These are phyloP conservation scores for Dicyema japonicum DNA, from an alignment of 1,140 invertebrate genomes.

Conservation along the genomic window DNA sequence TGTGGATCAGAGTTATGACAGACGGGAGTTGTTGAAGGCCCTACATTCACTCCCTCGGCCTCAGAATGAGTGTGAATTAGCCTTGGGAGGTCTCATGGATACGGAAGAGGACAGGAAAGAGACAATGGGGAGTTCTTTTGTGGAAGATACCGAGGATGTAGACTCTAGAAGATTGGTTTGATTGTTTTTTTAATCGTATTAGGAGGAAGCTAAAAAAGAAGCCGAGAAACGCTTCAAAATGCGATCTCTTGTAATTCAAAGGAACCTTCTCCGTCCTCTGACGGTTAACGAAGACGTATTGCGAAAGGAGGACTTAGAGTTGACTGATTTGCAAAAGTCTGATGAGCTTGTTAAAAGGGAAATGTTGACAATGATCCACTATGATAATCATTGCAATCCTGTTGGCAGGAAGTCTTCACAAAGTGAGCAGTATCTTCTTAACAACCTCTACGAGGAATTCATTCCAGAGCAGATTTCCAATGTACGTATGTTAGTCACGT, in stretches of 20 bases:
- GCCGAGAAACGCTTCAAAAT: too few relatives aligned
- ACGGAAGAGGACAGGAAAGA: too few relatives aligned
- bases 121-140: too few relatives aligned
- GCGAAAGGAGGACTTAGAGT: conserved; percentile 29
- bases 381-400: conserved; percentile 26
- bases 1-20: too few relatives aligned
- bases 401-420: neutral
- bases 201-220: conserved; percentile 31
- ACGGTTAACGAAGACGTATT: conserved; percentile 47
- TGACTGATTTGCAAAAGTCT: conserved; percentile 56
- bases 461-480: neutral
- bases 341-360: conserved; percentile 84
- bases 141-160: too few relatives aligned
- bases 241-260: conserved; percentile 53
- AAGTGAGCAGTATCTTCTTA: neutral
- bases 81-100: too few relatives aligned
- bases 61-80: too few relatives aligned
- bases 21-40: too few relatives aligned
- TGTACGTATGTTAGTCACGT: conserved; percentile 1
- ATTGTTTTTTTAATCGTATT: conserved; percentile 4
- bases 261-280: conserved; percentile 46
- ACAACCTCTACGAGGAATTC: neutral
- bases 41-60: too few relatives aligned
- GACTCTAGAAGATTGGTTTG: neutral
- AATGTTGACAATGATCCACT: conserved; percentile 72